Percentiles rank a stretch among this genome's conserved stretches.
Evolutionary conservation across 1,140 invertebrate genomes (phyloP).

Genomic region (Aphis gossypii): DNA sequence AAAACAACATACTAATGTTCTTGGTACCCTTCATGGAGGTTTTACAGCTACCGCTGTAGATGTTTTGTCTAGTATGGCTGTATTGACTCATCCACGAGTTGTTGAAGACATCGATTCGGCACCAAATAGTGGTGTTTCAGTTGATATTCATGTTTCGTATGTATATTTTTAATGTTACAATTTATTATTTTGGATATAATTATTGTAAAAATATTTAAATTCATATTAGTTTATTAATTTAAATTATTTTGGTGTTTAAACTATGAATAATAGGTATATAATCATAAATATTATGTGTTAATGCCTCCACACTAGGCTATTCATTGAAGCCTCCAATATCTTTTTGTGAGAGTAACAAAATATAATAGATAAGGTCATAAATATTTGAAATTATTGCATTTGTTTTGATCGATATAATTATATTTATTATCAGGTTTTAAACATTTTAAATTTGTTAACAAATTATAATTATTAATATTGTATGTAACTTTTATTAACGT

Average conservation of each 20-base stretch:
- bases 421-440: background rate
- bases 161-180: constrained; percentile 59
- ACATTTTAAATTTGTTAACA: background rate
- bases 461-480: background rate
- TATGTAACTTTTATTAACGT: background rate
- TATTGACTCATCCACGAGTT: constrained; percentile 72
- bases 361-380: background rate
- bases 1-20: constrained; percentile 78
- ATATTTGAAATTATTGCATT: background rate
- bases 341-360: background rate
- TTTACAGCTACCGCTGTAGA: constrained; percentile 84
- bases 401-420: background rate
- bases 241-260: background rate
- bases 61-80: constrained; percentile 79
- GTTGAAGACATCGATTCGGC: constrained; percentile 64
- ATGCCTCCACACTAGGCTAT: background rate
- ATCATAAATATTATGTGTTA: background rate
- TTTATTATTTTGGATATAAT: background rate
- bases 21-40: constrained; percentile 83
- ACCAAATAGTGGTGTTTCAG: constrained; percentile 70
- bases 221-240: background rate
- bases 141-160: constrained; percentile 78
- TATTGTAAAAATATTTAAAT: background rate
- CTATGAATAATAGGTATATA: background rate
- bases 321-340: background rate